Conservation (phyloP, 2,113 vertebrate species). For the Spilogale gracilis region DNA sequence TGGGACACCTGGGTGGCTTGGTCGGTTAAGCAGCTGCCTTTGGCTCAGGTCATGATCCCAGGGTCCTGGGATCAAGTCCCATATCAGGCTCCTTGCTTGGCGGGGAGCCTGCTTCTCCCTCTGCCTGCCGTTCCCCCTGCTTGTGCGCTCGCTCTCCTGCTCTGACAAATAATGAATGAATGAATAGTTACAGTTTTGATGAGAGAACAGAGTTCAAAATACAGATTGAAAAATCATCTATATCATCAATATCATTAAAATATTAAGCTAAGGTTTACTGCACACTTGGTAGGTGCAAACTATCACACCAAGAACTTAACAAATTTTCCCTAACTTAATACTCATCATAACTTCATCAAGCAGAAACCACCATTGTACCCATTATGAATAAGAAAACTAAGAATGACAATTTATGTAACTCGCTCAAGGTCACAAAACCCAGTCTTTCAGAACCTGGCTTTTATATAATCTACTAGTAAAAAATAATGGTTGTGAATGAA, state of each 20-base stretch:
- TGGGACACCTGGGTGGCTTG: background rate
- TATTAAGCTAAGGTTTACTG: conserved; percentile 39
- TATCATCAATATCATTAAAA: conserved; percentile 16
- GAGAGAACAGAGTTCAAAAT: background rate
- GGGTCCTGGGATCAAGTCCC: too few species aligned
- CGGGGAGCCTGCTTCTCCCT: too few species aligned
- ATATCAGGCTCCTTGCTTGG: too few species aligned
- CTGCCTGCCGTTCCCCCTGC: too few species aligned
- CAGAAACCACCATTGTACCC: background rate
- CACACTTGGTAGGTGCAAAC: background rate
- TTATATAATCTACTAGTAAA: conserved; percentile 51
- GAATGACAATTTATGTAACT: conserved; percentile 28
- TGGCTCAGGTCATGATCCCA: too few species aligned
- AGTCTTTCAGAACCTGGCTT: conserved; percentile 32
- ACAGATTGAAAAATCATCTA: background rate
- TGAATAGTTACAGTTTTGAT: background rate
- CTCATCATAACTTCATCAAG: background rate
- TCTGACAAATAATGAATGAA: too few species aligned
- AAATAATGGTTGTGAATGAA: conserved; percentile 36
- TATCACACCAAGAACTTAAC: background rate
- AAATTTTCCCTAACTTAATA: conserved; percentile 33
- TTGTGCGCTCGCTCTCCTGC: background rate
- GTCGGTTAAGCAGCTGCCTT: too few species aligned
- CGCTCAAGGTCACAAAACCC: background rate
- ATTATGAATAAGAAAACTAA: conserved; percentile 43